phyloP scores from a whole-genome alignment of 1,140 invertebrate genomes.

The Palaemon carinicauda region DNA sequence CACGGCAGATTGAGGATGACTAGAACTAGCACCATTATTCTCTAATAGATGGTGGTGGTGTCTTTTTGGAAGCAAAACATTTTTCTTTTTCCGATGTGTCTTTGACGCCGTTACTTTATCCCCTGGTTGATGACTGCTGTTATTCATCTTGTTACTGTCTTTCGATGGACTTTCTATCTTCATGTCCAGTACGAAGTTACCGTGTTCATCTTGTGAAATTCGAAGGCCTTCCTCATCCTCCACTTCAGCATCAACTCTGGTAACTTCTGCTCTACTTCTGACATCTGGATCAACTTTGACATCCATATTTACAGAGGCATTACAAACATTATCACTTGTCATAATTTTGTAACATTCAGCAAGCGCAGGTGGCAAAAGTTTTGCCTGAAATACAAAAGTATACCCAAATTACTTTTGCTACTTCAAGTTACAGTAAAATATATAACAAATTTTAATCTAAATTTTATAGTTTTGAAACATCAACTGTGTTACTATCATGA shows the following conservation, averaged over 20 bases:
- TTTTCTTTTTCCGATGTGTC: slow-evolving; percentile 20
- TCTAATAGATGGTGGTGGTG: slow-evolving; percentile 19
- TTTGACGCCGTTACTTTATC: neutral
- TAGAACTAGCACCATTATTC: neutral
- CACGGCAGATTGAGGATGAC: neutral
- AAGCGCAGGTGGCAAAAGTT: slow-evolving; percentile 4
- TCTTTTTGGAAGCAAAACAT: slow-evolving; percentile 32
- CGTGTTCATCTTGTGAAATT: slow-evolving; percentile 40
- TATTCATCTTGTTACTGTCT: neutral
- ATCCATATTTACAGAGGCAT: neutral
- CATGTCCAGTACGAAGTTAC: slow-evolving; percentile 37
- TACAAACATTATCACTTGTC: neutral
- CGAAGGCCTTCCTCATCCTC: slow-evolving; percentile 24
- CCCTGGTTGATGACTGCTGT: neutral
- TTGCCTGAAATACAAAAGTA: neutral
- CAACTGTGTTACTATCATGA: too few relatives aligned
- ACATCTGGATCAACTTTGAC: neutral
- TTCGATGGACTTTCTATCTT: neutral
- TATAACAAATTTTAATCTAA: too few relatives aligned
- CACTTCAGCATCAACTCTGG: neutral
- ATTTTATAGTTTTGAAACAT: too few relatives aligned
- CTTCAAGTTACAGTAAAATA: too few relatives aligned
- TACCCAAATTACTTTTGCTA: neutral
- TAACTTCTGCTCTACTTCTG: neutral
- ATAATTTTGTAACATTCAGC: slow-evolving; percentile 20